Evolutionary conservation across 2,113 vertebrate species (phyloP), one percentile per base, ranked within the genome.

Genomic region (Labeo rohita): DNA sequence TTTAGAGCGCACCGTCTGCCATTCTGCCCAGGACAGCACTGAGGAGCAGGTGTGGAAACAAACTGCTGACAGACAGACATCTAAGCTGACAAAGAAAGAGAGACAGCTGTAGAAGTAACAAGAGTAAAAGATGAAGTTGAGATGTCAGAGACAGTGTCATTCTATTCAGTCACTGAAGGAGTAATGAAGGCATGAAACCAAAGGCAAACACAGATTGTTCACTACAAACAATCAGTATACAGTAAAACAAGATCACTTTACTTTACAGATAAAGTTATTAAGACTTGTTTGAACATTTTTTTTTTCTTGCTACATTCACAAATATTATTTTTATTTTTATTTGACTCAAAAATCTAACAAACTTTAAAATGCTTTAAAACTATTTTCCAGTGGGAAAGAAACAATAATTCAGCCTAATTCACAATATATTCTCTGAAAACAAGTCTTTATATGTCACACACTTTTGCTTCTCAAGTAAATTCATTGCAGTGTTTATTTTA

Each of bases 1-100:
- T 87, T 88, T 75, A 85, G 81, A 88, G 83, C 28, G 56, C 87
- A 82, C 43, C 72, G 50, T 36, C 59, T 88, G 72, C 39, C 72
- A 82, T 76, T 88, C 83, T 82, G 43, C 78, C 83, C 80, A 49
- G 76, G 83, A 88, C 83, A 76, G 56, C 79, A 59, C 49, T 45
- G 70, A 63, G 47, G 79, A 86, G 79, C 56, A 82, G 85, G 76
- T 87, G 83, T 59, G 21, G 50, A 80, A 83, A 76, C 66, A 80
- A 73, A 81, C 72, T 23, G 21, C 83, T 85, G 85, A 86, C 59
- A 66, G 76, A 84, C 76, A 68, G 83, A 83, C 52, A 73, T 85
- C 68, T 84, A n/a, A 45, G 21, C 76, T 87, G 83, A 73, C 75
- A 63, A 63, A 79, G 0, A 11, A 15, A 68, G 47, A 85, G 12